These are phyloP conservation scores for Temnothorax nylanderi DNA, from an alignment of 1,140 invertebrate species.

Conservation along the genomic window DNA sequence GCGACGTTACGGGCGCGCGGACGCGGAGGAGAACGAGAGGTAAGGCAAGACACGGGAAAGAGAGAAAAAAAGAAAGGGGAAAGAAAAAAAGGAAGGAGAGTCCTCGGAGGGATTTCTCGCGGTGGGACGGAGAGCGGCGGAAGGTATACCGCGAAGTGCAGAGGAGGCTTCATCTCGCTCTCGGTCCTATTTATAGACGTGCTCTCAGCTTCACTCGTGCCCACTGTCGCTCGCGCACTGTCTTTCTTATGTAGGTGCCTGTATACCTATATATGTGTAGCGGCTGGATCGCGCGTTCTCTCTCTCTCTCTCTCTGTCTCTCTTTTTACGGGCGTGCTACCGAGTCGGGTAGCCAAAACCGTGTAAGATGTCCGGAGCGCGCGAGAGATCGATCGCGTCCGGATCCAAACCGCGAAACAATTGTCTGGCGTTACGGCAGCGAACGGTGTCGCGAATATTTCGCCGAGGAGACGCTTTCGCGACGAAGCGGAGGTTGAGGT, in stretches of 20 bases:
- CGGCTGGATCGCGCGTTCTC: slow-evolving; percentile 64
- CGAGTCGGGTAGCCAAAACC: slow-evolving; percentile 66
- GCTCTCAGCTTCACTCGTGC: slow-evolving; percentile 84
- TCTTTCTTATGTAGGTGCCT: slow-evolving; percentile 75
- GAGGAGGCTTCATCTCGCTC: slow-evolving; percentile 82
- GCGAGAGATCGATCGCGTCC: slow-evolving; percentile 67
- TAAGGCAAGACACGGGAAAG: slow-evolving; percentile 8
- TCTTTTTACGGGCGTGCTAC: slow-evolving; percentile 48
- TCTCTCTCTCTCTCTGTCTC: slow-evolving; percentile 17
- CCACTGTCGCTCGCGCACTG: slow-evolving; percentile 78
- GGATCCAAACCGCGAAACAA: slow-evolving; percentile 1
- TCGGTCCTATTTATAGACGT: slow-evolving; percentile 85
- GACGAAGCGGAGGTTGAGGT: not conserved
- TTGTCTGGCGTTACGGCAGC: not conserved
- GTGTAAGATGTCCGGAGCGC: slow-evolving; percentile 24
- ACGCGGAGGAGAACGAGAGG: slow-evolving; percentile 28
- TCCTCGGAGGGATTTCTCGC: slow-evolving; percentile 57
- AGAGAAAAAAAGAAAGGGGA: not conserved
- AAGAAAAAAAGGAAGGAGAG: not conserved
- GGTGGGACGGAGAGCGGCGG: slow-evolving; percentile 66
- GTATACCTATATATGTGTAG: slow-evolving; percentile 62
- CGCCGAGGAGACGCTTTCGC: not conserved
- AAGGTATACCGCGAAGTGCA: slow-evolving; percentile 78
- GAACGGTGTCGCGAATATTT: slow-evolving; percentile 1
- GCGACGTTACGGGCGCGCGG: slow-evolving; percentile 6